phyloP scores from a whole-genome alignment of 1,140 invertebrate species.

The Ostrea denselamellosa region DNA sequence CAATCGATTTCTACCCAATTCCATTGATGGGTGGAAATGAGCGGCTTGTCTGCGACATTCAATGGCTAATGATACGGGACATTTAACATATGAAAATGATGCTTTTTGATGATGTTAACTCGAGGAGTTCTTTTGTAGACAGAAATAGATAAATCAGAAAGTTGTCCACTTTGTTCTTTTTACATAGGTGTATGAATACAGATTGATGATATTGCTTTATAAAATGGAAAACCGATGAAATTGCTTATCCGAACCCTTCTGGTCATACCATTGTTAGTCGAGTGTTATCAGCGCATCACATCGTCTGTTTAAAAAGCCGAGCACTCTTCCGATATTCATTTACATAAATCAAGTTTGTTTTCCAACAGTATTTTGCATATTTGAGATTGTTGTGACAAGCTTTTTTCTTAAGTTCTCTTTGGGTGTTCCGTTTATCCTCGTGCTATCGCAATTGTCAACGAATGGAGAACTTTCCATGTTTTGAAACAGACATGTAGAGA shows the following conservation, averaged over 20 bases:
- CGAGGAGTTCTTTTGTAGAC: conserved; percentile 2
- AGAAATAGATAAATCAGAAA: conserved; percentile 32
- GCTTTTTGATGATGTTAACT: conserved; percentile 8
- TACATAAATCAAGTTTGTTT: conserved; percentile 34
- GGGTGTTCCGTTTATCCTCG: background rate
- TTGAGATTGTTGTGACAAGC: conserved; percentile 35
- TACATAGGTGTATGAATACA: background rate
- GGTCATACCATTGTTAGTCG: background rate
- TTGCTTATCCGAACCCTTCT: background rate
- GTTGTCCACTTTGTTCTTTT: background rate
- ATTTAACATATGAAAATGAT: conserved; percentile 28
- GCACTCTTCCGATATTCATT: conserved; percentile 22
- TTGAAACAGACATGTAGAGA: background rate
- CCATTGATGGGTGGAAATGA: conserved; percentile 2
- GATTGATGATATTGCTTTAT: conserved; percentile 13
- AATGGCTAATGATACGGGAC: conserved; percentile 29
- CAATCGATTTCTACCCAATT: background rate
- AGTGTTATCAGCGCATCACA: conserved; percentile 2
- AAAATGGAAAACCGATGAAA: background rate
- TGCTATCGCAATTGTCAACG: conserved; percentile 5
- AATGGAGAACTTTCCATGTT: background rate
- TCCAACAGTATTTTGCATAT: conserved; percentile 21
- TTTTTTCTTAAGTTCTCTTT: background rate
- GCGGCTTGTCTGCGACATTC: background rate
- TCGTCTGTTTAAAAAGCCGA: conserved; percentile 17